Base-by-base conservation (phyloP, 2,797 vertebrate species). In the Liasis olivaceus region DNA sequence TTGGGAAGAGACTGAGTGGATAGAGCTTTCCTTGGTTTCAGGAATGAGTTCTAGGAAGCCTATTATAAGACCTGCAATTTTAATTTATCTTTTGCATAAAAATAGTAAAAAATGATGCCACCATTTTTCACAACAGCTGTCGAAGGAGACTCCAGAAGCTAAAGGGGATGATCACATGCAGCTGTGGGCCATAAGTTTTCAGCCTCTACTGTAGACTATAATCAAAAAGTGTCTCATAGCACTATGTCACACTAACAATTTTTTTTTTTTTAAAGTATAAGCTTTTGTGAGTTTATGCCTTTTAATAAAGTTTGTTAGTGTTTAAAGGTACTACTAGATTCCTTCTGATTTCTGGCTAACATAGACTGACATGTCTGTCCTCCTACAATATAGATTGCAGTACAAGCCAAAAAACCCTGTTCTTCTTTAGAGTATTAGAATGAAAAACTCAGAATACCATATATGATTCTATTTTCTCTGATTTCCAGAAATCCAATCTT, bases 371-470 rank as follows among this genome's bases (percentile, higher is more conserved):
- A 81, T 22, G 11, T 4, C 11, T 42, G 22, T 81, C 20, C 15
- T 81, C n/a, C 56, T 86, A 2, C 94, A 66, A 12, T 63, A 90
- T 84, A 94, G 92, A 92, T 12, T 92, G 60, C 91, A 0, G 26
- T 22, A 62, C 63, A 90, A 90, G 63, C 22, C 12, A 5, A 6
- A 62, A 81, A 72, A 31, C 17, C 58, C 9, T 77, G 51, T 77
- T 89, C 90, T 86, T 94, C 56, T 8, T 54, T 86, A 62, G 93
- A 94, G 89, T 14, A 56, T 62, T 77, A 59, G 86, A 60, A 26
- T 59, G 94, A 28, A 51, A 84, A 0, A 31, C 26, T 92, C 72
- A 93, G 4, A 36, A 31, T 31, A 36, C 20, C 36, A 31, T 69
- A 22, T 28, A 42, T 66, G 90, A 93, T 15, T 26, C 20, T 84